Evolutionary conservation across 2,888 invertebrate genomes (phyloP).

Genomic region (Mayetiola destructor): DNA sequence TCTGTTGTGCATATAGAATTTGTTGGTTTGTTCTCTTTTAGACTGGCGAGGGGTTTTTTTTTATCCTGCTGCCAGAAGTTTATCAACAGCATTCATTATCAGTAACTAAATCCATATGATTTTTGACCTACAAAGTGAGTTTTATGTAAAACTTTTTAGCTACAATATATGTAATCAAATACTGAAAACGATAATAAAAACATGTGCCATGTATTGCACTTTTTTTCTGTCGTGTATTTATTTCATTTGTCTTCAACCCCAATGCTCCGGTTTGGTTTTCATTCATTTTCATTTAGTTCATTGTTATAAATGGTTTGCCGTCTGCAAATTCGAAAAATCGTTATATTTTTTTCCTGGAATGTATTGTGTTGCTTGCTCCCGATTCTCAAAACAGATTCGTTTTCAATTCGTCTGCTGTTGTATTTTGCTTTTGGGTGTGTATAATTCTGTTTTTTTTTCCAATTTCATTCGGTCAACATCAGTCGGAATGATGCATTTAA

Average conservation of each 20-base stretch:
- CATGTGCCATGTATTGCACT: not conserved
- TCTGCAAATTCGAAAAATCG: not conserved
- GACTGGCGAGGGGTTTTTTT: too few species aligned
- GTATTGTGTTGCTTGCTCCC: not conserved
- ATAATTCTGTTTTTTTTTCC: slow-evolving; percentile 3
- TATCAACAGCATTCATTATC: slow-evolving; percentile 12
- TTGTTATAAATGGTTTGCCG: slow-evolving; percentile 7
- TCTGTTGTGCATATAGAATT: too few species aligned
- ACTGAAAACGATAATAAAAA: too few species aligned
- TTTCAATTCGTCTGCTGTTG: not conserved
- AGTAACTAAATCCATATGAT: slow-evolving; percentile 12
- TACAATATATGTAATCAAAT: too few species aligned
- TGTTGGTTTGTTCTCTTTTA: too few species aligned
- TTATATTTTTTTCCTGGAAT: not conserved
- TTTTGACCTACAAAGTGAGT: slow-evolving; percentile 10
- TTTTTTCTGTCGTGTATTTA: too few species aligned
- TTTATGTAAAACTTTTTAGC: not conserved
- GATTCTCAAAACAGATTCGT: not conserved
- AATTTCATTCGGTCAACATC: too few species aligned
- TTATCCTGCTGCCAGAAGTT: too few species aligned
- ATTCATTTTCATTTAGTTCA: slow-evolving; percentile 11
- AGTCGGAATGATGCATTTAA: slow-evolving; percentile 2
- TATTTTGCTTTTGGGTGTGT: not conserved
- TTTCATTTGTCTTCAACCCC: not conserved
- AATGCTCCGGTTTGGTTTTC: slow-evolving; percentile 9